Percentiles rank a stretch among this genome's conserved stretches.
Evolutionary conservation across 2,888 invertebrate species (phyloP).

Genomic region (Ecliptopera silaceata): DNA sequence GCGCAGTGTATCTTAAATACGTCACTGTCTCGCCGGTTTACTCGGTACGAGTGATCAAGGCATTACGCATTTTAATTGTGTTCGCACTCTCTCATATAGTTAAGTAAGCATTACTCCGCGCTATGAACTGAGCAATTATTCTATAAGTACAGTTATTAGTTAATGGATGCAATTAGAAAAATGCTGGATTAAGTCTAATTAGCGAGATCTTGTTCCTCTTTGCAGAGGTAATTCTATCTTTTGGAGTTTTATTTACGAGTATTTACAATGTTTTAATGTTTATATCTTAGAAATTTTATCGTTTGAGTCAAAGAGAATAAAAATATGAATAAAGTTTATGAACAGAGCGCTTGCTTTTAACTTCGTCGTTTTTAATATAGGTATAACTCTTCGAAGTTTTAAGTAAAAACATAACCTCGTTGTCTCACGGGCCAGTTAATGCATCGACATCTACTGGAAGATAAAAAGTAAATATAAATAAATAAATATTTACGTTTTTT

Average conservation of each 20-base stretch:
- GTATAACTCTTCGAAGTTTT: too few species aligned
- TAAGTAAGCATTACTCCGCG: constrained; percentile 9
- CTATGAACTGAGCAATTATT: constrained; percentile 62
- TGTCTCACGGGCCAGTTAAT: too few species aligned
- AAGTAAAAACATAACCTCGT: too few species aligned
- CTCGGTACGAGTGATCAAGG: too few species aligned
- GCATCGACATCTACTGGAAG: too few species aligned
- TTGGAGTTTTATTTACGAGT: constrained; percentile 33
- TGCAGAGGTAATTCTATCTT: constrained; percentile 23
- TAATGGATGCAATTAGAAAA: constrained; percentile 72
- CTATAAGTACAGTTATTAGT: constrained; percentile 63
- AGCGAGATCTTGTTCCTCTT: constrained; percentile 54
- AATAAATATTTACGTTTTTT: too few species aligned
- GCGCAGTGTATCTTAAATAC: too few species aligned
- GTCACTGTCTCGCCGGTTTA: too few species aligned
- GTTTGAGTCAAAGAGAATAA: neutral
- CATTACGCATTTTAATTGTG: too few species aligned
- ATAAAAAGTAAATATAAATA: too few species aligned
- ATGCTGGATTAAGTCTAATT: constrained; percentile 73
- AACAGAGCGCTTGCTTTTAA: too few species aligned
- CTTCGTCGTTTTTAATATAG: too few species aligned
- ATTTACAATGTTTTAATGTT: neutral
- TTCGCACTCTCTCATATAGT: neutral
- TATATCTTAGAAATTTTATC: neutral
- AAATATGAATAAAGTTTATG: neutral